A percentile compares a stretch with the other conserved stretches of the same genome.
Conservation (phyloP, 2,888 invertebrate species). For the Pristionchus arcanus region DNA sequence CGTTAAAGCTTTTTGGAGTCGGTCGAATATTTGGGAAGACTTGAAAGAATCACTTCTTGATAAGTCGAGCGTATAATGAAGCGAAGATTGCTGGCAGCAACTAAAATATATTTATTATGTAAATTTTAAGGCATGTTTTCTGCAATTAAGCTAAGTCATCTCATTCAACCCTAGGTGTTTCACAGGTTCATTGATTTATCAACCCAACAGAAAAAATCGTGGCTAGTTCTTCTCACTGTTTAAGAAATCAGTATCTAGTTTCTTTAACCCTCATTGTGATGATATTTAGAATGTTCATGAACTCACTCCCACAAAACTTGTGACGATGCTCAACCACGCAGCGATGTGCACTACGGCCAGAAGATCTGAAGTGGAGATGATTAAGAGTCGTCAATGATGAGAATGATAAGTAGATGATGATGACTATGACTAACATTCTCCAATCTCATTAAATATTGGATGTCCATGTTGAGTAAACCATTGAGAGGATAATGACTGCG, state of each 20-base stretch:
- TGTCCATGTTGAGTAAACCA: too few relatives aligned
- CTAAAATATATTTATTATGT: slow-evolving; percentile 66
- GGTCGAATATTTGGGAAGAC: background rate
- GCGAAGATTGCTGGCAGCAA: slow-evolving; percentile 74
- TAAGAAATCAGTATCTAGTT: too few relatives aligned
- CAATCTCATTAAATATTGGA: too few relatives aligned
- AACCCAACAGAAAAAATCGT: too few relatives aligned
- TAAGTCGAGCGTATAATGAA: slow-evolving; percentile 73
- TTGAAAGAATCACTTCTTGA: slow-evolving; percentile 68
- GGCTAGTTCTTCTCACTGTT: background rate
- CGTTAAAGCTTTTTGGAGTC: slow-evolving; percentile 14
- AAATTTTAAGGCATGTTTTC: background rate
- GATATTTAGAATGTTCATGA: background rate
- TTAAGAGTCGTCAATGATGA: background rate
- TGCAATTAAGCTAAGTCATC: too few relatives aligned
- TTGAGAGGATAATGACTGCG: too few relatives aligned
- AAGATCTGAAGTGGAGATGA: slow-evolving; percentile 62
- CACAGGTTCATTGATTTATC: too few relatives aligned
- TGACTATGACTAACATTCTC: background rate
- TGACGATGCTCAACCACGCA: slow-evolving; percentile 74
- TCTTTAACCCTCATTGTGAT: background rate
- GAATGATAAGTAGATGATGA: background rate
- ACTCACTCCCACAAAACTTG: slow-evolving; percentile 72
- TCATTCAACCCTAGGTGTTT: too few relatives aligned
- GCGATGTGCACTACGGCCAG: slow-evolving; percentile 76